phyloP scores from a whole-genome alignment of 2,888 invertebrate species.

The Encarsia formosa region DNA sequence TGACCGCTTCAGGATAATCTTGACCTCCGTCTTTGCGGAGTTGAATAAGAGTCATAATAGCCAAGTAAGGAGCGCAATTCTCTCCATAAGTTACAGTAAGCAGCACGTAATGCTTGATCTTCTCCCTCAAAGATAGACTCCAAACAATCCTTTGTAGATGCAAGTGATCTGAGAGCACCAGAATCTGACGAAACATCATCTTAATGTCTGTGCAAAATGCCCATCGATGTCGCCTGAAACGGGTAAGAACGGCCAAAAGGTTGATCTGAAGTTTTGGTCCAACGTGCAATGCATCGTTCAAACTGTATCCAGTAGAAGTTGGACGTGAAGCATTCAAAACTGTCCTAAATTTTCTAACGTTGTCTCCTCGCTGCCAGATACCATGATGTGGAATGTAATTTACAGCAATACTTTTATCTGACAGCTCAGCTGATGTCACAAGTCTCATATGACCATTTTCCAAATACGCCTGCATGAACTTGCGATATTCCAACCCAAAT shows the following conservation, averaged over 20 bases:
- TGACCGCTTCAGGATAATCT: not conserved
- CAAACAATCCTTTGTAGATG: not conserved
- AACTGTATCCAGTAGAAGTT: too few relatives aligned
- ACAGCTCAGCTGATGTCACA: not conserved
- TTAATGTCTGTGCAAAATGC: too few relatives aligned
- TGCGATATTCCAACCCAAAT: too few relatives aligned
- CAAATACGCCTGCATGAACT: not conserved
- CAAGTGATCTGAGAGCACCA: not conserved
- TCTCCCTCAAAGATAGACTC: not conserved
- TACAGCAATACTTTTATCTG: not conserved
- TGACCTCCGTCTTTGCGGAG: not conserved
- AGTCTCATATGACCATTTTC: not conserved
- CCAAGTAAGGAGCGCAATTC: not conserved
- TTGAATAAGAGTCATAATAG: not conserved
- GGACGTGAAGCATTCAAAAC: not conserved
- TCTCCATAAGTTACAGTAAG: too few relatives aligned
- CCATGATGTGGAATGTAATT: slow-evolving; percentile 55
- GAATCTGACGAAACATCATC: not conserved
- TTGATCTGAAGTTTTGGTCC: not conserved
- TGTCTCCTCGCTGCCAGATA: slow-evolving; percentile 58
- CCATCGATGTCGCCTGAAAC: too few relatives aligned
- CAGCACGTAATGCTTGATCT: not conserved
- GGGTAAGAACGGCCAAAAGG: too few relatives aligned
- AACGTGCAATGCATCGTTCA: too few relatives aligned
- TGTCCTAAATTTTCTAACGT: not conserved